Conservation (phyloP, 2,113 vertebrate genomes). For the Periophthalmus modestus region DNA sequence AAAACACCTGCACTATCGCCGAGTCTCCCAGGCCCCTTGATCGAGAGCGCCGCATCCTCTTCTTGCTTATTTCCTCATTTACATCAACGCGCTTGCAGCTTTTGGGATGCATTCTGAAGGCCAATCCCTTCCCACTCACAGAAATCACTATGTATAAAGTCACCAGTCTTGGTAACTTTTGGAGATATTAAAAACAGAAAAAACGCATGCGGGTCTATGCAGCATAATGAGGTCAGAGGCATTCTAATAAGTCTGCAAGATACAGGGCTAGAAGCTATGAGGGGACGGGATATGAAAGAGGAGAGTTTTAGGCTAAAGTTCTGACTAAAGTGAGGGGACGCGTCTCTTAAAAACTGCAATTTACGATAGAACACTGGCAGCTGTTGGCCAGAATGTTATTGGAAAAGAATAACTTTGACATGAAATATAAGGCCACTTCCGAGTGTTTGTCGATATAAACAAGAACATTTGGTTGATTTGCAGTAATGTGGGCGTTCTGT, state of each 20-base stretch:
- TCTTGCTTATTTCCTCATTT: conserved; percentile 60
- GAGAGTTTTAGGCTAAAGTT: conserved; percentile 8
- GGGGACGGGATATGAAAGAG: conserved; percentile 49
- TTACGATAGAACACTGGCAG: not conserved
- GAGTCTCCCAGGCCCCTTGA: conserved; percentile 52
- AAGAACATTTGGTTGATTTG: not conserved
- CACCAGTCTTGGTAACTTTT: conserved; percentile 57
- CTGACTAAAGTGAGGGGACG: not conserved
- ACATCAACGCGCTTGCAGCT: conserved; percentile 57
- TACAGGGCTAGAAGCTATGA: conserved; percentile 49
- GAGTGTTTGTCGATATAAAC: not conserved
- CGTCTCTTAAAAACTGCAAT: not conserved
- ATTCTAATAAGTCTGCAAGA: conserved; percentile 71
- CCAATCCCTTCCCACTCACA: conserved; percentile 48
- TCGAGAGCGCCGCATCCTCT: conserved; percentile 37
- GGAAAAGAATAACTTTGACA: not conserved
- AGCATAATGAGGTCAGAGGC: conserved; percentile 77
- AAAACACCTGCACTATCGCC: conserved; percentile 72
- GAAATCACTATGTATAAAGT: not conserved
- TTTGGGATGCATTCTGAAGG: conserved; percentile 61
- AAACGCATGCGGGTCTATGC: conserved; percentile 72
- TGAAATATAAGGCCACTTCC: not conserved
- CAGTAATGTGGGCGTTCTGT: not conserved
- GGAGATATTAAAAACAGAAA: conserved; percentile 74
- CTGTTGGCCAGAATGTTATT: not conserved